phyloP scores from a whole-genome alignment of 2,797 vertebrate genomes.

The Sebastes miniatus region DNA sequence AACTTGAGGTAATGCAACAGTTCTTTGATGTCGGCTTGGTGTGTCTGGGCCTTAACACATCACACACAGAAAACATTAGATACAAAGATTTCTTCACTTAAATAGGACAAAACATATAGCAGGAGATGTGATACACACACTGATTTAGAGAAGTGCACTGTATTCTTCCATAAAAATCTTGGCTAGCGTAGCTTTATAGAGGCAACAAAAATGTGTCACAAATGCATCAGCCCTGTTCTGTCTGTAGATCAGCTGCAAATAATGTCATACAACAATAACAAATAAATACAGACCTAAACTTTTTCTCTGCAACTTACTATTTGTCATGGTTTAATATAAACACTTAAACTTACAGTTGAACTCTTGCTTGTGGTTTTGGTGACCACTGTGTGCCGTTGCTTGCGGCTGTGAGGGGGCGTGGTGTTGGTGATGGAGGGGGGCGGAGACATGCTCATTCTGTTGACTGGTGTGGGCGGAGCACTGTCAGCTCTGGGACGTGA shows the following conservation, averaged over 20 bases:
- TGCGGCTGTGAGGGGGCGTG: constrained; percentile 92
- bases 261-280: not conserved
- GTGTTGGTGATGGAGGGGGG: constrained; percentile 87
- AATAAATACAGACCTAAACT: not conserved
- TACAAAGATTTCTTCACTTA: not conserved
- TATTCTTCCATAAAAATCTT: not conserved
- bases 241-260: not conserved
- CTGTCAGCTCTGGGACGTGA: constrained; percentile 93
- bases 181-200: not conserved
- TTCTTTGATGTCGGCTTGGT: too few species aligned
- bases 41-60: not conserved
- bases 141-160: not conserved
- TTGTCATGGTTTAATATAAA: not conserved
- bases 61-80: not conserved
- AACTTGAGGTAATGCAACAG: too few species aligned
- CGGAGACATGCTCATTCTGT: constrained; percentile 94
- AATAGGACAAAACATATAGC: not conserved
- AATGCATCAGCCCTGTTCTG: not conserved
- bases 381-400: constrained; percentile 90
- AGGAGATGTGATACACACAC: not conserved
- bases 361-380: constrained; percentile 93
- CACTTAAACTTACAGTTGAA: constrained; percentile 84
- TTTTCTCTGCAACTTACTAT: not conserved
- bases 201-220: not conserved
- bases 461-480: constrained; percentile 93